Percentiles rank a stretch among this genome's conserved stretches.
These are phyloP conservation scores for Dendrolimus houi DNA, from an alignment of 2,888 invertebrate species.

Conservation along the genomic window DNA sequence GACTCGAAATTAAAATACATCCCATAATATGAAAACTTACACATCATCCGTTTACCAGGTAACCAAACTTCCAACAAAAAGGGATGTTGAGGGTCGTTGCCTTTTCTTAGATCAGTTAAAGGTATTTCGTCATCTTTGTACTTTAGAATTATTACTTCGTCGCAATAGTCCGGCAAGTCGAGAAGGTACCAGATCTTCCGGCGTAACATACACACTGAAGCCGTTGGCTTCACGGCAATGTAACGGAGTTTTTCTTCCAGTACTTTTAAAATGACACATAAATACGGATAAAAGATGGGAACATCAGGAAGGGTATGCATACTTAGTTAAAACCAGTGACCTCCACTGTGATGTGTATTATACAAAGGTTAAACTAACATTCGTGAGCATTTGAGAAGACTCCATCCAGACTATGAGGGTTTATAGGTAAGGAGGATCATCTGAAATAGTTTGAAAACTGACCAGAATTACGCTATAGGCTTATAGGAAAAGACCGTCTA, in stretches of 20 bases:
- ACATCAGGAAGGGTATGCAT: too few relatives aligned
- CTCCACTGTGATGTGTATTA: too few relatives aligned
- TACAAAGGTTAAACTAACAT: too few relatives aligned
- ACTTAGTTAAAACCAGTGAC: too few relatives aligned
- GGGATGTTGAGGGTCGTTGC: slow-evolving; percentile 58
- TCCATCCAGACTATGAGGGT: too few relatives aligned
- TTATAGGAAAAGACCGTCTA: too few relatives aligned
- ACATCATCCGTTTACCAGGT: slow-evolving; percentile 21
- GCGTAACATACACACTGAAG: slow-evolving; percentile 49
- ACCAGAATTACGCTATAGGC: too few relatives aligned
- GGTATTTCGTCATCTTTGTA: slow-evolving; percentile 40
- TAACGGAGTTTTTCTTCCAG: slow-evolving; percentile 50
- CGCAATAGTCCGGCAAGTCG: slow-evolving; percentile 60
- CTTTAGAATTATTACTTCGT: slow-evolving; percentile 56
- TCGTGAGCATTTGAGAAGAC: too few relatives aligned
- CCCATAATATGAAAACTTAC: slow-evolving; percentile 5
- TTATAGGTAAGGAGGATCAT: too few relatives aligned
- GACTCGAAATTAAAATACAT: too few relatives aligned
- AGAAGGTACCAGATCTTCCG: slow-evolving; percentile 63
- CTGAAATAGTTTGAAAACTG: too few relatives aligned
- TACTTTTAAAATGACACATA: slow-evolving; percentile 21
- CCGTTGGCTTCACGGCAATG: slow-evolving; percentile 46
- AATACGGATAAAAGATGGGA: too few relatives aligned
- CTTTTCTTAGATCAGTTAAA: slow-evolving; percentile 45
- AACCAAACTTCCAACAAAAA: slow-evolving; percentile 59